Conservation (phyloP, 2,888 invertebrate genomes). For the Cataglyphis cursor region DNA sequence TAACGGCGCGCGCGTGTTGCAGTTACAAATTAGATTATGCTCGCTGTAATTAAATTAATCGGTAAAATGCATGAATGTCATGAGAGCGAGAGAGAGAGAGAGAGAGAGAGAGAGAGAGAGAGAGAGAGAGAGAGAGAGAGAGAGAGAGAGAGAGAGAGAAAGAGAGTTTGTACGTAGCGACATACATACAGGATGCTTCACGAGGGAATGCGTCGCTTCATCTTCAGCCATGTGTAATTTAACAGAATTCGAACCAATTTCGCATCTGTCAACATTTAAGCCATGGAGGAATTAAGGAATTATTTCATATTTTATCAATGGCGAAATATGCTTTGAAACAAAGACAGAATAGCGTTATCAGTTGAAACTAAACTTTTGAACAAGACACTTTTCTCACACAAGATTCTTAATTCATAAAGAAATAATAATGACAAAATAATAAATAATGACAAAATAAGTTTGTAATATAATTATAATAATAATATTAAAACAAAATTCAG, state of each 20-base stretch:
- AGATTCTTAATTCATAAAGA: background rate
- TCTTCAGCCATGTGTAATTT: conserved; percentile 20
- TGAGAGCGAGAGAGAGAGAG: background rate
- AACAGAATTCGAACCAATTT: conserved; percentile 41
- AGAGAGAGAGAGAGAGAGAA: too few species aligned
- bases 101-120: background rate
- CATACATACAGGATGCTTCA: conserved; percentile 14
- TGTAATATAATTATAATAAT: too few species aligned
- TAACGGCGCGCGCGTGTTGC: conserved; percentile 15
- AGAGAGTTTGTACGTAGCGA: background rate
- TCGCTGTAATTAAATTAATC: conserved; percentile 41
- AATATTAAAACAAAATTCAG: background rate
- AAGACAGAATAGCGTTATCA: conserved; percentile 5
- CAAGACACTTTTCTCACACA: background rate
- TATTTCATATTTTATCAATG: conserved; percentile 20
- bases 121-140: background rate
- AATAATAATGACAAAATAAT: background rate
- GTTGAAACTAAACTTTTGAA: background rate
- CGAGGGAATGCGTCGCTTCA: background rate
- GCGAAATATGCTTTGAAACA: background rate
- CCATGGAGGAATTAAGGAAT: conserved; percentile 18
- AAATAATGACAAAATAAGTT: too few species aligned
- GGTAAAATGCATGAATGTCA: conserved; percentile 21
- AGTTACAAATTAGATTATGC: conserved; percentile 43
- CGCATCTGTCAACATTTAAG: conserved; percentile 15